Percentiles rank a stretch among this genome's conserved stretches.
phyloP scores from a whole-genome alignment of 2,888 invertebrate genomes.

The Tinea trinotella region DNA sequence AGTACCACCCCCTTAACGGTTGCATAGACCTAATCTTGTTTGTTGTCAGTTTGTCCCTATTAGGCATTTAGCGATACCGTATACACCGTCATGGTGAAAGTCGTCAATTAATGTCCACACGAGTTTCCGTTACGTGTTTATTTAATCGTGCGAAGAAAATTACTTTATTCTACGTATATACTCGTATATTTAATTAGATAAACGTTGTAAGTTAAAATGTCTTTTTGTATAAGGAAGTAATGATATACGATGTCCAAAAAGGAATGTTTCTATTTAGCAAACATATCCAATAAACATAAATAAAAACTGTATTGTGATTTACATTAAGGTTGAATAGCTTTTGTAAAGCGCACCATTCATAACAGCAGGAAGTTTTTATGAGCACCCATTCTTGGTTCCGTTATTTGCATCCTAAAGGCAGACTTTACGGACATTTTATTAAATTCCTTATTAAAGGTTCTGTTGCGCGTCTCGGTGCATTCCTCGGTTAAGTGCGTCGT shows the following conservation, averaged over 20 bases:
- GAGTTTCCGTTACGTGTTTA: not conserved
- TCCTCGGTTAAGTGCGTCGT: slow-evolving; percentile 36
- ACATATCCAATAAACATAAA: too few relatives aligned
- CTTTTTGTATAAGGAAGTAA: too few relatives aligned
- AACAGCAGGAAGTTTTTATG: not conserved
- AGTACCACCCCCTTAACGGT: slow-evolving; percentile 22
- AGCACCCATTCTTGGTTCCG: slow-evolving; percentile 10
- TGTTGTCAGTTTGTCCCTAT: slow-evolving; percentile 9
- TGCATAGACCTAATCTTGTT: not conserved
- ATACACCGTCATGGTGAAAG: slow-evolving; percentile 9
- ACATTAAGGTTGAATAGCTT: not conserved
- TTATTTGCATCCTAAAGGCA: slow-evolving; percentile 22
- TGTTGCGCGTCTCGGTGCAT: slow-evolving; percentile 32
- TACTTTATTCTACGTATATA: not conserved
- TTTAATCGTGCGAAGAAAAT: not conserved
- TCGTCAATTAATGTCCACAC: not conserved
- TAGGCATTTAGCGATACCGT: slow-evolving; percentile 11
- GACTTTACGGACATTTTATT: slow-evolving; percentile 28
- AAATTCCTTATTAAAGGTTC: slow-evolving; percentile 43
- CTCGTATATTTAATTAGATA: too few relatives aligned
- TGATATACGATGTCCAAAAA: too few relatives aligned
- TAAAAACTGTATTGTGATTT: not conserved
- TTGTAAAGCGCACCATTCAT: not conserved
- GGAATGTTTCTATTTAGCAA: too few relatives aligned
- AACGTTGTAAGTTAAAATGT: too few relatives aligned